Evolutionary conservation across 2,888 invertebrate genomes (phyloP).

Genomic region (Drosophila flavopinicola): DNA sequence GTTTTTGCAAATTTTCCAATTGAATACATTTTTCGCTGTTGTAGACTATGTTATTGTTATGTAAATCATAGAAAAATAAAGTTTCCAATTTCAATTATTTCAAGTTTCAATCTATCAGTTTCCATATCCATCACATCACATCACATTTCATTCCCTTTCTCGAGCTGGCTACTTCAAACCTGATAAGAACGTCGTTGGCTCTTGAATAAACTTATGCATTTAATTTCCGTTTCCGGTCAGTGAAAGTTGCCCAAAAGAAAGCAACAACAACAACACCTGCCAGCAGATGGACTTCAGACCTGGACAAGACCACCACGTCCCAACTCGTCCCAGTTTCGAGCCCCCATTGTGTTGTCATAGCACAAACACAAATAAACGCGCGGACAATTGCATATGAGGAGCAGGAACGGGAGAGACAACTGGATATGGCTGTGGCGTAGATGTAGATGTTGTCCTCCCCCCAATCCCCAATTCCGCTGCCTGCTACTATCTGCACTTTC

Average conservation of each 20-base stretch:
- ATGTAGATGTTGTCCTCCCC: constrained; percentile 2
- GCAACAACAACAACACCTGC: constrained; percentile 60
- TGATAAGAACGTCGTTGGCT: constrained; percentile 47
- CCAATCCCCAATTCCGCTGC: constrained; percentile 22
- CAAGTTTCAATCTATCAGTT: constrained; percentile 3
- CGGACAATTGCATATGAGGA: constrained; percentile 53
- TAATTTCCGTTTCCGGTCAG: constrained; percentile 80
- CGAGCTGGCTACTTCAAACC: constrained; percentile 24
- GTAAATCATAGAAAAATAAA: background rate
- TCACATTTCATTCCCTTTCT: constrained; percentile 6
- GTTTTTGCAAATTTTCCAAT: background rate
- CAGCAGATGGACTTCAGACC: constrained; percentile 22
- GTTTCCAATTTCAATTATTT: background rate
- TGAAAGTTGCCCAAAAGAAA: constrained; percentile 72
- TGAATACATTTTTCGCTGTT: no score
- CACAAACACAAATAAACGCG: constrained; percentile 72
- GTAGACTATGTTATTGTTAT: no score
- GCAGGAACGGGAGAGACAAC: constrained; percentile 9
- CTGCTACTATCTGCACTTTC: constrained; percentile 76
- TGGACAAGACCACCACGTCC: constrained; percentile 8
- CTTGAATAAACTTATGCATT: constrained; percentile 76
- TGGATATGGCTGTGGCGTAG: constrained; percentile 23
- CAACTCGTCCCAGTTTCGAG: constrained; percentile 34
- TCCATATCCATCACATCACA: background rate
- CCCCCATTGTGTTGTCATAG: constrained; percentile 61